Conservation (phyloP, 2,888 invertebrate species). For the Xestia rhomboidea region DNA sequence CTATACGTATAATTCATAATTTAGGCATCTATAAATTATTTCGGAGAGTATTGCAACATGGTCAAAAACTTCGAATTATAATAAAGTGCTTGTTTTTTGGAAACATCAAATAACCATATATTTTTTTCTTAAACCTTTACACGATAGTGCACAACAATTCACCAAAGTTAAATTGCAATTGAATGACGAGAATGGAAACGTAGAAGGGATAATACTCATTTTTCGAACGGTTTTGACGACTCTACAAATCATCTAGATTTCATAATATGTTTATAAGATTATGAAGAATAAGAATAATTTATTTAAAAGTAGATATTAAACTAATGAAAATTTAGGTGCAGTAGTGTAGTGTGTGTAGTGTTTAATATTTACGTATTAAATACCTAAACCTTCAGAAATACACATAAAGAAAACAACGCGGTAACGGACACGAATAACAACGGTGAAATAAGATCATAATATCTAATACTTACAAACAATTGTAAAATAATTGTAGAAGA, state of each 20-base stretch:
- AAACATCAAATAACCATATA: background rate
- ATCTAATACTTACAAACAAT: too few relatives aligned
- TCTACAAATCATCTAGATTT: background rate
- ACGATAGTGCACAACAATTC: background rate
- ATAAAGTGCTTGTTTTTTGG: background rate
- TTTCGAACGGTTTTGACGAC: background rate
- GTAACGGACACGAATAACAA: background rate
- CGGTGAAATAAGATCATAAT: too few relatives aligned
- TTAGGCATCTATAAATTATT: constrained; percentile 4
- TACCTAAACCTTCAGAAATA: background rate
- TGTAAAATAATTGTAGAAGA: background rate
- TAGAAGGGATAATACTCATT: background rate
- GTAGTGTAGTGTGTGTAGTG: too few relatives aligned
- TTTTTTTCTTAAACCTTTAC: background rate
- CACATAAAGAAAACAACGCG: background rate
- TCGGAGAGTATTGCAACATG: background rate
- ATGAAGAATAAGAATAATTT: too few relatives aligned
- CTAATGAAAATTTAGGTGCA: too few relatives aligned
- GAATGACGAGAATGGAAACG: background rate
- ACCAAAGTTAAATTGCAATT: background rate
- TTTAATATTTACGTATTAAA: background rate
- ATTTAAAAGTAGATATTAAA: too few relatives aligned
- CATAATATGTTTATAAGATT: too few relatives aligned
- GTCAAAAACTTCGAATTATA: background rate
- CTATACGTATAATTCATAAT: constrained; percentile 40